Percentiles rank a stretch among this genome's conserved stretches.
phyloP scores from a whole-genome alignment of 2,888 invertebrate genomes.

The Mantis religiosa region DNA sequence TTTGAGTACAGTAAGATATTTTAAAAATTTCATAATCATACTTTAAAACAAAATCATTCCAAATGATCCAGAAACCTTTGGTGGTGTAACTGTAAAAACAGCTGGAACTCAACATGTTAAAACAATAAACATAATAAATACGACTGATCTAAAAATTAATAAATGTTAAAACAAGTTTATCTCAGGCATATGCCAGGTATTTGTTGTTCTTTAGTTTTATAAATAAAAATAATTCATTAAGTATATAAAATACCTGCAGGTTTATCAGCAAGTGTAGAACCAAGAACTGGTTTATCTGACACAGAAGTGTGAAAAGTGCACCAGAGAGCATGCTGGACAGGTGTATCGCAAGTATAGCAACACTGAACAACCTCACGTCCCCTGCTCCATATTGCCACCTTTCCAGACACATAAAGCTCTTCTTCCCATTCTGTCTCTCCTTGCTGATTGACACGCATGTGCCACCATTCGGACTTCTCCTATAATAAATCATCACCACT shows the following conservation, averaged over 20 bases:
- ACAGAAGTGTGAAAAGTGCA: conserved; percentile 51
- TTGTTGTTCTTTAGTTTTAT: too few relatives aligned
- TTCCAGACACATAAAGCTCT: conserved; percentile 80
- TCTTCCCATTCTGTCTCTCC: conserved; percentile 57
- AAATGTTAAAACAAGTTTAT: too few relatives aligned
- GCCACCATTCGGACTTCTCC: conserved; percentile 49
- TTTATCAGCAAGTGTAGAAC: conserved; percentile 4
- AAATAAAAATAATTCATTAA: background rate
- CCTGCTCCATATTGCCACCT: conserved; percentile 74
- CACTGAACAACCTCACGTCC: conserved; percentile 44
- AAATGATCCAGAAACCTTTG: too few relatives aligned
- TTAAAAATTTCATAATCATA: too few relatives aligned
- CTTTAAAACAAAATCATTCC: too few relatives aligned
- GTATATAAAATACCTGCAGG: conserved; percentile 7
- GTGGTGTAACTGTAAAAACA: too few relatives aligned
- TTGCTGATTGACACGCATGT: conserved; percentile 53
- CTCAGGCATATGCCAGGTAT: too few relatives aligned
- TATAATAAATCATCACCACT: background rate
- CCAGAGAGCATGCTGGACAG: conserved; percentile 76
- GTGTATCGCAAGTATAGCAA: conserved; percentile 77
- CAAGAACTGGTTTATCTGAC: conserved; percentile 23
- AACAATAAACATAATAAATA: too few relatives aligned
- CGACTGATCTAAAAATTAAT: too few relatives aligned
- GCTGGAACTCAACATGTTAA: too few relatives aligned
- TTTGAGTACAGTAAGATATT: too few relatives aligned